phyloP scores from a whole-genome alignment of 2,888 invertebrate species.

The Myathropa florea region DNA sequence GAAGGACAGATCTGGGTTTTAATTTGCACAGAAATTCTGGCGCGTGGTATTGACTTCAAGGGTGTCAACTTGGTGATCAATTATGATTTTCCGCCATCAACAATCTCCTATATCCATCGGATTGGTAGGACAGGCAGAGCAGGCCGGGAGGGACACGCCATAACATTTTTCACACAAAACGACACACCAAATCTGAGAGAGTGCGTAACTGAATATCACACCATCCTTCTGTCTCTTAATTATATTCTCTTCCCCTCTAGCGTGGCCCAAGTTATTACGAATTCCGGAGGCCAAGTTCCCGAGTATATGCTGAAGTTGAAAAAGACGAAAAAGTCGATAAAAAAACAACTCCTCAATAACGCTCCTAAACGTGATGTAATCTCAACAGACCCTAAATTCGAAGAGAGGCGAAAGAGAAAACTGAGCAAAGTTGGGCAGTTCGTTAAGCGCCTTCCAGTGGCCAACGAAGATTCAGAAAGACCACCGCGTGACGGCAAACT shows the following conservation, averaged over 20 bases:
- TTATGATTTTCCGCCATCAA: constrained; percentile 96
- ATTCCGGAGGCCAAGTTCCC: constrained; percentile 96
- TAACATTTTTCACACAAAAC: constrained; percentile 96
- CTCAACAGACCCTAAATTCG: constrained; percentile 82
- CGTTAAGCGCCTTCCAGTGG: constrained; percentile 48
- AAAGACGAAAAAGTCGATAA: constrained; percentile 84
- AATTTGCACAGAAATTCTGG: constrained; percentile 98
- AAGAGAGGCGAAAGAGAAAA: constrained; percentile 79
- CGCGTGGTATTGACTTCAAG: constrained; percentile 97
- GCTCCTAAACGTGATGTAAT: constrained; percentile 87
- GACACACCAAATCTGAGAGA: constrained; percentile 93
- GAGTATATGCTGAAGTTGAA: constrained; percentile 92
- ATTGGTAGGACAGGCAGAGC: constrained; percentile 96
- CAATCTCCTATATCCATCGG: constrained; percentile 94
- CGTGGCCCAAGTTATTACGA: constrained; percentile 93
- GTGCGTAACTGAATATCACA: constrained; percentile 80
- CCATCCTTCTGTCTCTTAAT: background rate
- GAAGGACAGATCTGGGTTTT: constrained; percentile 97
- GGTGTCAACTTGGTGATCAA: constrained; percentile 98
- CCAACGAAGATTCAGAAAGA: constrained; percentile 1
- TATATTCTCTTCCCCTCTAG: constrained; percentile 80
- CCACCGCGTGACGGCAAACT: background rate
- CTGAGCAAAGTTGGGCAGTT: constrained; percentile 69
- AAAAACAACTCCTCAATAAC: constrained; percentile 82
- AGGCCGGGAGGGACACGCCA: constrained; percentile 91